phyloP scores from a whole-genome alignment of 1,140 invertebrate genomes.

The Chironomus striatipennis region DNA sequence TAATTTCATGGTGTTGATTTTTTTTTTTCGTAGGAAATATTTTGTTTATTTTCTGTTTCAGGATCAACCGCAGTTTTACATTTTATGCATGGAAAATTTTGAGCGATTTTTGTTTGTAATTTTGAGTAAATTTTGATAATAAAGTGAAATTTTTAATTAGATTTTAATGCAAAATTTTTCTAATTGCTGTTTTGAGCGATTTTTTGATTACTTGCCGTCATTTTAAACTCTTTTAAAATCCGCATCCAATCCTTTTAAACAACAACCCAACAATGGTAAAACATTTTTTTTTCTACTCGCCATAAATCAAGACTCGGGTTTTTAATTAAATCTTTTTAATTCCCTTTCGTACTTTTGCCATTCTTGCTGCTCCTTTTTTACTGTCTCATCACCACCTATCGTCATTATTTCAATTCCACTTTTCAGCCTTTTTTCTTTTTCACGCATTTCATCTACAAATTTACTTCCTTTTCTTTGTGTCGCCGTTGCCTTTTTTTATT shows the following conservation, averaged over 20 bases:
- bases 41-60: not conserved
- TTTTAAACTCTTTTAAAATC: no score
- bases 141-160: not conserved
- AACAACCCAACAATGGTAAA: no score
- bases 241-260: no score
- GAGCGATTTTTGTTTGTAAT: not conserved
- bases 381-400: no score
- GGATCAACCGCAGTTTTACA: not conserved
- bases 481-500: not conserved
- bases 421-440: no score
- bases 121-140: not conserved
- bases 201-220: no score
- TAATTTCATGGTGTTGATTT: not conserved
- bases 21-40: no score
- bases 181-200: not conserved
- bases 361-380: not conserved
- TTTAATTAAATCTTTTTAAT: slow-evolving; percentile 15
- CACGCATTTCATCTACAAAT: no score
- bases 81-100: not conserved
- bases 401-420: no score
- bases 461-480: no score
- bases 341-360: not conserved
- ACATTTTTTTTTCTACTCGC: not conserved
- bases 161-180: not conserved
- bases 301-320: slow-evolving; percentile 12